Evolutionary conservation across 2,113 vertebrate species (phyloP).

Genomic region (Pomatorhinus ruficollis): DNA sequence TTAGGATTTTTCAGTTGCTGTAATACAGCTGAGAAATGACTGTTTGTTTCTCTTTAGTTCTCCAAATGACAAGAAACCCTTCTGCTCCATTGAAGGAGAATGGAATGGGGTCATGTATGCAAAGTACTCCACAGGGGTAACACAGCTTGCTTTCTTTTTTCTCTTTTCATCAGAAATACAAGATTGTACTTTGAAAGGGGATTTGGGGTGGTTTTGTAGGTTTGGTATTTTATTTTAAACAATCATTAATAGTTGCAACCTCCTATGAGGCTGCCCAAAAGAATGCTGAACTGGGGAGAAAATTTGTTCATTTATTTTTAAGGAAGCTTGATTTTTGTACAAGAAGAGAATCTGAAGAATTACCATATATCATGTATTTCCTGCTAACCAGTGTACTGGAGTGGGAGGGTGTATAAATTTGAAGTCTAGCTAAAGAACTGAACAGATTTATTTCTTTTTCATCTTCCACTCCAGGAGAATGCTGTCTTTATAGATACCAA

Average conservation of each 20-base stretch:
- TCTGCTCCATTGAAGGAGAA: constrained; percentile 95
- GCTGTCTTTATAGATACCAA: constrained; percentile 95
- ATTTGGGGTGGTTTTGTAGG: not conserved
- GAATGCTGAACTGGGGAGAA: not conserved
- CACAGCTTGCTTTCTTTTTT: not conserved
- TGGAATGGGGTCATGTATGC: constrained; percentile 98
- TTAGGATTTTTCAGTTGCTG: not conserved
- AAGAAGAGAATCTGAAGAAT: not conserved
- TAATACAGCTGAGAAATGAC: not conserved
- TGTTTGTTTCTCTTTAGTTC: constrained; percentile 76
- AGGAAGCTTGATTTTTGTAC: not conserved
- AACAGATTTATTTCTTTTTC: not conserved
- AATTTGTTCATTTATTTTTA: not conserved
- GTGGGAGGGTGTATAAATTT: not conserved
- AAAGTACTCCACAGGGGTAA: constrained; percentile 93
- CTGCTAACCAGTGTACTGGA: not conserved
- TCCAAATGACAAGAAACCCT: constrained; percentile 97
- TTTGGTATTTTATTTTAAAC: not conserved
- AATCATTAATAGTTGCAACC: not conserved
- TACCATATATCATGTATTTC: not conserved
- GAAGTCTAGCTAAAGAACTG: not conserved
- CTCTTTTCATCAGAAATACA: not conserved
- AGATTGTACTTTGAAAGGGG: not conserved
- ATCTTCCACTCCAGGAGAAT: constrained; percentile 82
- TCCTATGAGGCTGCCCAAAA: not conserved